These are phyloP conservation scores for Antigone vipio DNA, from an alignment of 2,113 vertebrate species.

Conservation along the genomic window DNA sequence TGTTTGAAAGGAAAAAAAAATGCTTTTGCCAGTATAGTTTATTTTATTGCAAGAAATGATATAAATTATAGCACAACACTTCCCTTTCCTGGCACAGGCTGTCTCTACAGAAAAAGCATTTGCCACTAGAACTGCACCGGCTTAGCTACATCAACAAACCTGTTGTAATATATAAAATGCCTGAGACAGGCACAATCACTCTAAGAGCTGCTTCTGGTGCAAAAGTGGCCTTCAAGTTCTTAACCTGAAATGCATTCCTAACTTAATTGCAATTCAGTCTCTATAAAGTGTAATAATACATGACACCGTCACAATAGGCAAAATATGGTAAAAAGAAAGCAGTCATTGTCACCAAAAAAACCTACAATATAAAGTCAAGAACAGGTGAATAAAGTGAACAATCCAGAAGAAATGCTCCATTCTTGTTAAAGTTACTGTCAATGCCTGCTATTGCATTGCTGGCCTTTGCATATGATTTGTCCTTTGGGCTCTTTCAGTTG, in stretches of 20 bases:
- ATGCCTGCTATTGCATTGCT: neutral
- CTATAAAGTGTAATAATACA: neutral
- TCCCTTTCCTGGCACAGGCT: neutral
- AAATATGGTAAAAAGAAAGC: neutral
- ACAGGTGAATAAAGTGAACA: neutral
- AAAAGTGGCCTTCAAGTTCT: neutral
- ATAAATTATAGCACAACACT: slow-evolving; percentile 9
- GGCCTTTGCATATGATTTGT: neutral
- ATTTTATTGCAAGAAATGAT: neutral
- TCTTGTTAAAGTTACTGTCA: neutral
- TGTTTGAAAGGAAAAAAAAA: slow-evolving; percentile 5
- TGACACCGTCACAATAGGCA: neutral
- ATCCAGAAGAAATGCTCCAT: neutral
- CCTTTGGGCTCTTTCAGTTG: neutral
- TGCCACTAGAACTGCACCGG: neutral
- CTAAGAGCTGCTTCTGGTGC: neutral
- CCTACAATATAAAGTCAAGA: neutral
- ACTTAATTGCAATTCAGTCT: neutral
- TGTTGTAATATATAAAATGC: neutral
- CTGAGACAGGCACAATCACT: neutral
- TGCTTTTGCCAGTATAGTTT: neutral
- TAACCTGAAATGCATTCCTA: neutral
- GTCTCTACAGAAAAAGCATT: neutral
- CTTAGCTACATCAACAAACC: neutral
- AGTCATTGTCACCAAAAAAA: neutral